Evolutionary conservation across 2,888 invertebrate genomes (phyloP).

Genomic region (Prosopocoilus inquinatus): DNA sequence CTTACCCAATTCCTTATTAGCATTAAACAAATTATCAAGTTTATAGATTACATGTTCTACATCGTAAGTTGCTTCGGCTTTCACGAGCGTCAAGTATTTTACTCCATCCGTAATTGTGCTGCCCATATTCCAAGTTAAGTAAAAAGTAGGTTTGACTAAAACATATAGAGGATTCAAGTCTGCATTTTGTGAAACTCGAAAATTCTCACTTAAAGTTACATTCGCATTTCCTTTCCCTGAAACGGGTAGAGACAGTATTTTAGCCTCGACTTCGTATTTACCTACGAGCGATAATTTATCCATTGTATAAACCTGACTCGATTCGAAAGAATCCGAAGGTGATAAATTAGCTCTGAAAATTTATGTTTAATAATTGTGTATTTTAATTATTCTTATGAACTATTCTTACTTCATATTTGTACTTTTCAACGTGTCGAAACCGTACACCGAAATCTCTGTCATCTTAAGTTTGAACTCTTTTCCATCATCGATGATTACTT

Average conservation of each 20-base stretch:
- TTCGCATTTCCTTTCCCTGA: conserved; percentile 9
- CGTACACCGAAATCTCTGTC: conserved; percentile 25
- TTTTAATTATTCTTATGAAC: neutral
- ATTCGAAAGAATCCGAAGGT: too few species aligned
- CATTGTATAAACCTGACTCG: neutral
- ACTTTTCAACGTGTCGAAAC: conserved; percentile 26
- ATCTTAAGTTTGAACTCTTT: too few species aligned
- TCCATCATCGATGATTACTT: too few species aligned
- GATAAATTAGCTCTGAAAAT: neutral
- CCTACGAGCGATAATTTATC: conserved; percentile 6
- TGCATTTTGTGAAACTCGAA: neutral
- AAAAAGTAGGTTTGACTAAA: neutral
- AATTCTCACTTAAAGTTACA: conserved; percentile 9
- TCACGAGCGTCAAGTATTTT: conserved; percentile 7
- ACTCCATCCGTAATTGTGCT: conserved; percentile 7
- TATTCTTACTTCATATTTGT: conserved; percentile 26
- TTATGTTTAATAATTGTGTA: too few species aligned
- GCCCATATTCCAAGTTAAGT: conserved; percentile 3
- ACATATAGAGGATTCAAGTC: neutral
- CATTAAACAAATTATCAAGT: conserved; percentile 13
- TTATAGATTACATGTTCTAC: conserved; percentile 3
- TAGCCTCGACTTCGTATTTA: conserved; percentile 13
- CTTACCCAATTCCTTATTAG: conserved; percentile 10
- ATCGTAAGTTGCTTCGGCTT: conserved; percentile 2
- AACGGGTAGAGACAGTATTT: conserved; percentile 7